Conservation (phyloP, 92 coral and sea anemone genomes). For the Epizoanthus stellaris region DNA sequence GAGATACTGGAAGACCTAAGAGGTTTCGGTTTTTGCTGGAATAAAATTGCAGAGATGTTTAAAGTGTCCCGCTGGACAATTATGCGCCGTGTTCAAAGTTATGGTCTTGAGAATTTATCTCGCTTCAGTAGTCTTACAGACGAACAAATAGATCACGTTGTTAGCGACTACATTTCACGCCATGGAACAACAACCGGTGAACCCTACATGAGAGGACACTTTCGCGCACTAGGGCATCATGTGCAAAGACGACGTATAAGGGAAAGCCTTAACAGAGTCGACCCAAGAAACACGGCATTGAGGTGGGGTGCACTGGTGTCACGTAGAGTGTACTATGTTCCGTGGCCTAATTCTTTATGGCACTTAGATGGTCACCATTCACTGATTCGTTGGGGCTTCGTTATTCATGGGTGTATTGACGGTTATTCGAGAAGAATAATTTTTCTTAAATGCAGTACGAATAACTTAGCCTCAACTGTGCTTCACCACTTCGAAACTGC, state of each 20-base stretch:
- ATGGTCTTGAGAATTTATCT: conserved; percentile 40
- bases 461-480: conserved; percentile 72
- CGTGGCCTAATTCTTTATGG: conserved; percentile 76
- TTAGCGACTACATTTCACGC: conserved; percentile 49
- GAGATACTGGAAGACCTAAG: conserved; percentile 58
- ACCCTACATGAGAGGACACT: conserved; percentile 41
- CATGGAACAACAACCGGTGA: conserved; percentile 57
- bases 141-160: conserved; percentile 48
- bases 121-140: conserved; percentile 47
- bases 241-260: neutral
- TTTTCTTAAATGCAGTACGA: conserved; percentile 75
- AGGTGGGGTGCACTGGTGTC: conserved; percentile 66
- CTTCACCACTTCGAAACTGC: conserved; percentile 60
- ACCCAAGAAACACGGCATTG: conserved; percentile 66
- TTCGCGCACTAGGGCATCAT: neutral
- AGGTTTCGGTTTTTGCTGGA: conserved; percentile 58
- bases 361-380: conserved; percentile 86
- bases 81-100: conserved; percentile 56
- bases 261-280: conserved; percentile 57
- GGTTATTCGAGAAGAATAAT: conserved; percentile 73
- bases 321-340: conserved; percentile 56
- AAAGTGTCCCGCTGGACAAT: conserved; percentile 65
- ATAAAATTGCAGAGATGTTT: conserved; percentile 55
- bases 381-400: conserved; percentile 74
- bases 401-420: conserved; percentile 79